phyloP scores from a whole-genome alignment of 2,888 invertebrate genomes.

The Rapana venosa region DNA sequence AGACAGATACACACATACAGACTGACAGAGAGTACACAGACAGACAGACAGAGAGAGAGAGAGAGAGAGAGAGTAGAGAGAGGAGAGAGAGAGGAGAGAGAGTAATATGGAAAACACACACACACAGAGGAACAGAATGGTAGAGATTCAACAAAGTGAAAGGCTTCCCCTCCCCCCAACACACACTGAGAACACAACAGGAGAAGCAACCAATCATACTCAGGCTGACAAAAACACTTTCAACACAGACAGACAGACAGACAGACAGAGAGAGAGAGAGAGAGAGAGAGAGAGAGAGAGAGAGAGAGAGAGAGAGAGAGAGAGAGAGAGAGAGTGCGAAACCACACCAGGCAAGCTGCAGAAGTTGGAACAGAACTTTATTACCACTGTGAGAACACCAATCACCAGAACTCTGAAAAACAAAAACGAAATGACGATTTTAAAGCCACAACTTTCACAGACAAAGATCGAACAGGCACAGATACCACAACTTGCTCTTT shows the following conservation, averaged over 20 bases:
- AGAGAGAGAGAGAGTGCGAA: neutral
- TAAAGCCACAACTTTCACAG: neutral
- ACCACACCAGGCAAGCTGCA: neutral
- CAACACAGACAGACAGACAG: too few species aligned
- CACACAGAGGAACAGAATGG: neutral
- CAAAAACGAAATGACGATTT: neutral
- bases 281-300: too few species aligned
- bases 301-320: too few species aligned
- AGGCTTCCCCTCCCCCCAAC: too few species aligned
- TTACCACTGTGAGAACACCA: slow-evolving; percentile 22
- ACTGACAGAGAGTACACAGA: too few species aligned
- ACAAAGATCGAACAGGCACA: neutral
- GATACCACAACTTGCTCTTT: neutral
- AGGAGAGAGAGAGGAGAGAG: neutral
- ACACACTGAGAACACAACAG: too few species aligned
- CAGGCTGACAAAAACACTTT: too few species aligned
- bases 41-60: too few species aligned
- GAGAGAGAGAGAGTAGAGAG: neutral
- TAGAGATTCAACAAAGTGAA: neutral
- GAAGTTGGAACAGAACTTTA: slow-evolving; percentile 20
- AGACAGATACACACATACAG: too few species aligned
- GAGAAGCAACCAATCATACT: too few species aligned
- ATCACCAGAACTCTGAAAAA: slow-evolving; percentile 1
- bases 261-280: too few species aligned
- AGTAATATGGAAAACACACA: neutral